Percentiles rank a stretch among this genome's conserved stretches.
phyloP scores from a whole-genome alignment of 1,140 invertebrate species.

The Uloborus diversus region DNA sequence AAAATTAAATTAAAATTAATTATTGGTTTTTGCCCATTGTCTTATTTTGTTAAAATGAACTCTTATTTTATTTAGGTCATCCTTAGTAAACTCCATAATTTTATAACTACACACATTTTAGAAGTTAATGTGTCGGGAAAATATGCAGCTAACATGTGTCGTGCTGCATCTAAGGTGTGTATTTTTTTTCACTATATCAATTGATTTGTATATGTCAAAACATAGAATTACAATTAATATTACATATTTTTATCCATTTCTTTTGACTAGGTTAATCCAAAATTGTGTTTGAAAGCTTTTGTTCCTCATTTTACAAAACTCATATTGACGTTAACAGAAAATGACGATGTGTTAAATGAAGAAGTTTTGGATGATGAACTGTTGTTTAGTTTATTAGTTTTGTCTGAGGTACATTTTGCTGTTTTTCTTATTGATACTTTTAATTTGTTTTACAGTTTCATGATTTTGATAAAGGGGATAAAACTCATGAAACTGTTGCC shows the following conservation, averaged over 20 bases:
- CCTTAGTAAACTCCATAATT: slow-evolving; percentile 77
- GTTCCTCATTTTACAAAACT: slow-evolving; percentile 76
- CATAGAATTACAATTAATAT: no score
- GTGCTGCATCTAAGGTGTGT: slow-evolving; percentile 76
- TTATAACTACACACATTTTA: slow-evolving; percentile 77
- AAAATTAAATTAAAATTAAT: no score
- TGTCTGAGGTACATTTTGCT: slow-evolving; percentile 73
- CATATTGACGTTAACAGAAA: slow-evolving; percentile 70
- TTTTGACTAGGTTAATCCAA: slow-evolving; percentile 69
- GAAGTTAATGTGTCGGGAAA: slow-evolving; percentile 85
- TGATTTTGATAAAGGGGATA: no score
- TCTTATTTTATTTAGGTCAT: no score
- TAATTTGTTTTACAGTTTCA: no score
- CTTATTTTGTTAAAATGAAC: no score
- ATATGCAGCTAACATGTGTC: slow-evolving; percentile 76
- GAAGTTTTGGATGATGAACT: slow-evolving; percentile 83
- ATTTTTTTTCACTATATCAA: neutral
- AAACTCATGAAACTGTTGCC: no score
- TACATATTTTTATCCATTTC: slow-evolving; percentile 57
- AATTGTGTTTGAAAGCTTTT: slow-evolving; percentile 76
- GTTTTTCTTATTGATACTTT: slow-evolving; percentile 51
- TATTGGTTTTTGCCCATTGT: no score
- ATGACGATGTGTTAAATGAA: slow-evolving; percentile 73
- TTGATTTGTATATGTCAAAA: no score
- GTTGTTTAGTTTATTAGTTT: slow-evolving; percentile 78